These are phyloP conservation scores for Leptestheria dahalacensis DNA, from an alignment of 1,140 invertebrate genomes.

Conservation along the genomic window DNA sequence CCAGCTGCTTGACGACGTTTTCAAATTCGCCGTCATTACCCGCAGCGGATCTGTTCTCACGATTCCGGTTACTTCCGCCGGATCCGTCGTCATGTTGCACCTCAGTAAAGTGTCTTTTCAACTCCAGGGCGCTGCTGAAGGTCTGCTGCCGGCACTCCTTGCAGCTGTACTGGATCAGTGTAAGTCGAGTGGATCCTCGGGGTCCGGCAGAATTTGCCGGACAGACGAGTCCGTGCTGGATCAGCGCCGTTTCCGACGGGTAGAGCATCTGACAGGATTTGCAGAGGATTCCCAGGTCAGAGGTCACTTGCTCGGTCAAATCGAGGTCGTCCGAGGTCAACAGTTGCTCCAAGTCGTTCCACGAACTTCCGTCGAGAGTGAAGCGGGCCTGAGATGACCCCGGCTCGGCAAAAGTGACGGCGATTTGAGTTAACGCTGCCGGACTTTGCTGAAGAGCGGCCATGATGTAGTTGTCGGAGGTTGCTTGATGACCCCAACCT, in stretches of 20 bases:
- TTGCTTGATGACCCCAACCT: too few species aligned
- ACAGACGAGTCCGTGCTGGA: conserved; percentile 48
- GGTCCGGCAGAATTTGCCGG: too few species aligned
- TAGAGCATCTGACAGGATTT: conserved; percentile 70
- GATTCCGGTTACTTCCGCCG: too few species aligned
- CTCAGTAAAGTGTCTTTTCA: conserved; percentile 49
- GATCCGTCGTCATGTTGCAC: too few species aligned
- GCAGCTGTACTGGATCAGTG: conserved; percentile 30
- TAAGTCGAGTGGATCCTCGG: conserved; percentile 41
- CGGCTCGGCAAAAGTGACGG: conserved; percentile 29
- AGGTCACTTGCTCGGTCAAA: conserved; percentile 30
- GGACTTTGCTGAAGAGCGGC: conserved; percentile 17
- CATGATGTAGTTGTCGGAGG: conserved; percentile 4
- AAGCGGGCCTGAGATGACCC: conserved; percentile 31
- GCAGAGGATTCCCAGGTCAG: conserved; percentile 67
- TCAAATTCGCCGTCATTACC: conserved; percentile 48
- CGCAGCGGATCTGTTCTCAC: background rate
- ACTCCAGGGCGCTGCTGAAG: conserved; percentile 33
- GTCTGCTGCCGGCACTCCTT: conserved; percentile 29
- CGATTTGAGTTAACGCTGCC: conserved; percentile 32
- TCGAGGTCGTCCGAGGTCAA: conserved; percentile 23
- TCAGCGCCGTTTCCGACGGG: conserved; percentile 50
- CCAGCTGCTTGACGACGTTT: conserved; percentile 66
- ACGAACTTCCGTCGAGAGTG: conserved; percentile 28
- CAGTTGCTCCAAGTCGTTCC: conserved; percentile 26